phyloP scores from a whole-genome alignment of 2,797 vertebrate species.

The Phylloscopus collybita region DNA sequence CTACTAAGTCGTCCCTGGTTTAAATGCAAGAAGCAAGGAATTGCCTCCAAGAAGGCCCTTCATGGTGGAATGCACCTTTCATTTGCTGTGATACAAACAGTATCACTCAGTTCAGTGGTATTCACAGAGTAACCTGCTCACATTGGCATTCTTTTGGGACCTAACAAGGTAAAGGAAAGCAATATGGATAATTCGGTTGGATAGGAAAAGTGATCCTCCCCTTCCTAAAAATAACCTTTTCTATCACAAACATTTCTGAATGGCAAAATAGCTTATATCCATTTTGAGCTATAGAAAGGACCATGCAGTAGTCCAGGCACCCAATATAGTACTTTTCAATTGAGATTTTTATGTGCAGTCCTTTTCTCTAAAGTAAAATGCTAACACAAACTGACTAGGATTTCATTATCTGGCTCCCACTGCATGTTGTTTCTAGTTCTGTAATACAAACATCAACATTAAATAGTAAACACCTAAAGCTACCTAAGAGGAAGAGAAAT shows the following conservation, averaged over 20 bases:
- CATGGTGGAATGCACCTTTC: not conserved
- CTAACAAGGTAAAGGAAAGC: not conserved
- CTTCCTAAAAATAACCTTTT: not conserved
- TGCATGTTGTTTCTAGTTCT: not conserved
- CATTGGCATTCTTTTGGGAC: not conserved
- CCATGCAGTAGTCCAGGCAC: not conserved
- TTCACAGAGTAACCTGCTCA: not conserved
- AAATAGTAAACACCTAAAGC: not conserved
- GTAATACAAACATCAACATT: not conserved
- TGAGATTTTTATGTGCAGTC: not conserved
- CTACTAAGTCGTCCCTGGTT: accelerated
- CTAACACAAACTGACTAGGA: not conserved
- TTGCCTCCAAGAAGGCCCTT: not conserved
- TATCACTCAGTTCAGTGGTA: not conserved
- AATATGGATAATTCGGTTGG: not conserved
- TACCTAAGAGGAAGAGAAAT: not conserved
- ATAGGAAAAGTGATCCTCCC: not conserved
- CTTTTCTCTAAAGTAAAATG: not conserved
- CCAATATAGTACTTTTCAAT: not conserved
- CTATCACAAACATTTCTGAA: not conserved
- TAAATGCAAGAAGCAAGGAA: not conserved
- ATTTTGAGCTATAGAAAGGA: not conserved
- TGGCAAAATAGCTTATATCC: not conserved
- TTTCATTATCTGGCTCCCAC: not conserved
- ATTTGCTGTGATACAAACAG: not conserved